phyloP scores from a whole-genome alignment of 2,888 invertebrate species.

The Drosophila mettleri region DNA sequence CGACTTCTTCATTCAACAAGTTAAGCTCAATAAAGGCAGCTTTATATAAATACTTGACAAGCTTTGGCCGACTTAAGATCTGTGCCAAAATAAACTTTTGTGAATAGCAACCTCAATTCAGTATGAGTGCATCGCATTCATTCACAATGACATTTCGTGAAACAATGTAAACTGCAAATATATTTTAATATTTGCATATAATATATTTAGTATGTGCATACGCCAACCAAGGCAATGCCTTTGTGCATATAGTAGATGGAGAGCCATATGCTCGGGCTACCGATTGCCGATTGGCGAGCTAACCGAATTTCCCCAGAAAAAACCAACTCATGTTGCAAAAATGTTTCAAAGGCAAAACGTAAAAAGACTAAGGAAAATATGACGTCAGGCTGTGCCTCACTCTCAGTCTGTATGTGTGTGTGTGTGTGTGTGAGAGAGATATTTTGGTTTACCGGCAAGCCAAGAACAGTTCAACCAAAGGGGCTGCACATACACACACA shows the following conservation, averaged over 20 bases:
- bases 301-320: constrained; percentile 73
- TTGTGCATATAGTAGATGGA: constrained; percentile 8
- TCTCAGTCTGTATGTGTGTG: constrained; percentile 16
- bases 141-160: constrained; percentile 33
- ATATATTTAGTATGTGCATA: constrained; percentile 3
- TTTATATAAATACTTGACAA: not conserved
- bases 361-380: constrained; percentile 66
- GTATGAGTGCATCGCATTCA: constrained; percentile 23
- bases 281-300: constrained; percentile 31
- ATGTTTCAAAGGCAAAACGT: constrained; percentile 51
- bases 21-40: not conserved
- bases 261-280: constrained; percentile 42
- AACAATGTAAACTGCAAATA: constrained; percentile 48
- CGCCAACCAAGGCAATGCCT: constrained; percentile 10
- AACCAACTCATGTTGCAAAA: constrained; percentile 77
- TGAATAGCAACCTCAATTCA: constrained; percentile 21
- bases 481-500: constrained; percentile 21
- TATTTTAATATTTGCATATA: constrained; percentile 12
- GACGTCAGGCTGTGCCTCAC: constrained; percentile 73
- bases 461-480: constrained; percentile 19
- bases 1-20: not conserved
- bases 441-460: constrained; percentile 40
- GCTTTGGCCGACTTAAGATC: not conserved
- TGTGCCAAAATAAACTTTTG: not conserved
- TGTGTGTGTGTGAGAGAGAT: constrained; percentile 14